Evolutionary conservation across 37 sponge, comb jelly and placozoan species (phyloP).

Genomic region (Bolinopsis microptera): DNA sequence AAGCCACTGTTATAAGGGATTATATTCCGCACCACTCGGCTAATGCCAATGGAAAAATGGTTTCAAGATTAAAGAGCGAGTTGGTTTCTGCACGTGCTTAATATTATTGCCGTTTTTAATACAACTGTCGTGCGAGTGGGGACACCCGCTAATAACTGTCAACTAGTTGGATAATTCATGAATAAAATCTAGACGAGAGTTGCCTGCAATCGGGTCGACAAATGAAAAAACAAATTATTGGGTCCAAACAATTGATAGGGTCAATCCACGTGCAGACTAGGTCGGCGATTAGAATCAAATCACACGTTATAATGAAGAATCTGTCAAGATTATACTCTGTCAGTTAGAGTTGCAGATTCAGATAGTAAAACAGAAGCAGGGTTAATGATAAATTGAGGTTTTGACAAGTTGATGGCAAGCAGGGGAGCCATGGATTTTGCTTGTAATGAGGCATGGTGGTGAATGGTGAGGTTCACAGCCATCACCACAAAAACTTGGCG

Average conservation of each 20-base stretch:
- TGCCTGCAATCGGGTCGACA: not conserved
- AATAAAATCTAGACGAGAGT: not conserved
- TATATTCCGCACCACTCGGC: not conserved
- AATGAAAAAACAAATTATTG: not conserved
- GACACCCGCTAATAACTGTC: not conserved
- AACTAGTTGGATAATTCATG: not conserved
- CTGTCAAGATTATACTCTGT: not conserved
- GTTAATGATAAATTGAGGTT: not conserved
- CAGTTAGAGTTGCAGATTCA: not conserved
- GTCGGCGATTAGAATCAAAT: not conserved
- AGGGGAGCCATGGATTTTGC: not conserved
- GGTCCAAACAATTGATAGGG: not conserved
- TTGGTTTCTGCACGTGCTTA: not conserved
- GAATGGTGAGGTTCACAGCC: not conserved
- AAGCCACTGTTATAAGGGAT: not conserved
- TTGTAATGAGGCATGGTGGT: not conserved
- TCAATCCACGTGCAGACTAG: not conserved
- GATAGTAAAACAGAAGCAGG: not conserved
- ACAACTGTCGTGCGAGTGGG: not conserved
- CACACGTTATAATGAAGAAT: not conserved
- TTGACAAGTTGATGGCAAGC: not conserved
- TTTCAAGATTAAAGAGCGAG: not conserved
- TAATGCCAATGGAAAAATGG: not conserved
- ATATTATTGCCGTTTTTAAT: not conserved
- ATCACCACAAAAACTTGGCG: not conserved